Evolutionary conservation across 2,797 vertebrate genomes (phyloP).

Genomic region (Syngnathus rostellatus): DNA sequence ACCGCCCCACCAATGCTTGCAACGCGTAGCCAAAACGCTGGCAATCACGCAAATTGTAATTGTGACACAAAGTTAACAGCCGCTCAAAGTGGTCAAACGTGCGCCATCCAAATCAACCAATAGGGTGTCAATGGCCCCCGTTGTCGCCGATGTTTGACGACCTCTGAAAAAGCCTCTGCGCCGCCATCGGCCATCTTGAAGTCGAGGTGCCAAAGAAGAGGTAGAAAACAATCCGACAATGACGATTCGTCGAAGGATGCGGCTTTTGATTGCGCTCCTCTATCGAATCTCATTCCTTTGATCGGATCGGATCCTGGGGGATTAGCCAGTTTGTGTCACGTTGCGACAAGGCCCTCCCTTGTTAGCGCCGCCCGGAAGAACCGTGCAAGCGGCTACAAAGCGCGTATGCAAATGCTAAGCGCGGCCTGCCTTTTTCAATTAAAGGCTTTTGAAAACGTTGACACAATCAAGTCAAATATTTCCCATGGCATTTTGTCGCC

Average conservation of each 20-base stretch:
- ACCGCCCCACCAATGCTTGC: background rate
- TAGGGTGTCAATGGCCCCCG: constrained; percentile 49
- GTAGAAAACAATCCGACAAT: background rate
- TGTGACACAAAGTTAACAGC: background rate
- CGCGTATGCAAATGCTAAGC: background rate
- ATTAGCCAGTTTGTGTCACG: background rate
- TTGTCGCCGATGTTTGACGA: background rate
- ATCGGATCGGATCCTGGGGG: background rate
- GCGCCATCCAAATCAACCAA: constrained; percentile 15
- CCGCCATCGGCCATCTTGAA: too few species aligned
- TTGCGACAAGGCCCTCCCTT: background rate
- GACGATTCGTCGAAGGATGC: background rate
- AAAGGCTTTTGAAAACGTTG: background rate
- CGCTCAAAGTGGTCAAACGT: too few species aligned
- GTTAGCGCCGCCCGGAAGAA: background rate
- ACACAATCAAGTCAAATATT: too few species aligned
- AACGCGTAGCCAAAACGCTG: background rate
- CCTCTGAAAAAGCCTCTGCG: too few species aligned
- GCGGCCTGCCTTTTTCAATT: background rate
- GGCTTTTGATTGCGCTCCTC: background rate
- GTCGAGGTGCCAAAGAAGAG: too few species aligned
- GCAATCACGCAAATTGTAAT: constrained; percentile 2
- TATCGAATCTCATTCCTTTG: background rate
- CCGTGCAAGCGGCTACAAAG: background rate
- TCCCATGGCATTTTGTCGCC: too few species aligned